A percentile compares a stretch with the other conserved stretches of the same genome.
phyloP scores from a whole-genome alignment of 2,888 invertebrate species.

The Drosophila subquinaria region DNA sequence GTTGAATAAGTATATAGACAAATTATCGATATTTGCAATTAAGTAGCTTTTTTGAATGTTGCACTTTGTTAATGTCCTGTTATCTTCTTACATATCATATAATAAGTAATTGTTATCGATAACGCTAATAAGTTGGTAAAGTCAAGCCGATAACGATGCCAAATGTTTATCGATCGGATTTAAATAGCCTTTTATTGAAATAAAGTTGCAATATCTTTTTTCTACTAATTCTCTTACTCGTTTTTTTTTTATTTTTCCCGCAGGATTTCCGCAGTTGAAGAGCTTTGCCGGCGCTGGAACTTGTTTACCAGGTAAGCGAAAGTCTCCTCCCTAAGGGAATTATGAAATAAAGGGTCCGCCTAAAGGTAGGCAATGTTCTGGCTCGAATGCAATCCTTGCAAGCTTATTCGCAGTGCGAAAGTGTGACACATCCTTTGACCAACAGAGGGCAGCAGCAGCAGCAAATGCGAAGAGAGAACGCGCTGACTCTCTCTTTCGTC shows the following conservation, averaged over 20 bases:
- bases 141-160: neutral
- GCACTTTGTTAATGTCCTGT: neutral
- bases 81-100: neutral
- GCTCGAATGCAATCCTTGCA: conserved; percentile 39
- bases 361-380: conserved; percentile 69
- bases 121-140: neutral
- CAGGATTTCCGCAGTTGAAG: conserved; percentile 85
- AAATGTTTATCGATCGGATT: neutral
- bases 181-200: neutral
- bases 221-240: neutral
- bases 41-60: neutral
- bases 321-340: neutral
- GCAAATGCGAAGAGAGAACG: neutral
- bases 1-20: neutral
- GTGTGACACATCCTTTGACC: conserved; percentile 32
- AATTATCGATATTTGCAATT: neutral
- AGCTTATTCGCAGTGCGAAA: conserved; percentile 27
- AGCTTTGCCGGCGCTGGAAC: conserved; percentile 80
- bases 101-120: neutral
- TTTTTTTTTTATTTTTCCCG: conserved; percentile 12
- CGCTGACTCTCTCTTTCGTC: neutral
- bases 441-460: conserved; percentile 61
- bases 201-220: neutral
- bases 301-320: conserved; percentile 83
- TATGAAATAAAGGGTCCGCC: conserved; percentile 44